Evolutionary conservation across 2,888 invertebrate species (phyloP), one percentile per base, ranked within the genome.

Genomic region (Molorchus minor): DNA sequence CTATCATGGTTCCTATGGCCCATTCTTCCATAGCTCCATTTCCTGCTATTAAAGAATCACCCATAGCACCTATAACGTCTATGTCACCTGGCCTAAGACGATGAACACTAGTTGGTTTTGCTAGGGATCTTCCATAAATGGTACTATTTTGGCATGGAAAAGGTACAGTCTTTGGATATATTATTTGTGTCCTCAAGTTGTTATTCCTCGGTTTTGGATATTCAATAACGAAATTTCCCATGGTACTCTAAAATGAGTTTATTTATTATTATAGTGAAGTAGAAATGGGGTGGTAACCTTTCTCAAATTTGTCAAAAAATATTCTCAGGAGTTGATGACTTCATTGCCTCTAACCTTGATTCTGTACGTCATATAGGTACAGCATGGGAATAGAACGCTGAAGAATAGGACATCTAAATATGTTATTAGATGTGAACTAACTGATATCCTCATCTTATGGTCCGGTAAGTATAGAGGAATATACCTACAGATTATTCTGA

Each of bases 21-120:
- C 83, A 90, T 75, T 89, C 88, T 64, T 90, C 90, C 65, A 90
- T 76, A 0, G 90, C 90, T 0, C 90, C 90, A 67, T 87, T 90
- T 29, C 87, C 90, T 1, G 90, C 90, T 1, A 90, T 86, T 64
- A 91, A 75, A 0, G 89, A 90, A 77, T 91, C 90, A 0, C 90
- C 90, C 65, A 90, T 84, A 0, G 89, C 89, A 0, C 86, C 90
- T 10, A 90, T 84, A 29, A 91, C 87, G 66, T 89, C 88, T 44
- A 90, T 88, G 68, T 86, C 86, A 2, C 90, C 90, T 0, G 90
- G 90, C 36, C 89, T 79, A 29, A 91, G 81, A 33, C 80, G 80
- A 75, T 90, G 89, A 16, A 90, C 90, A n/a, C 86, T 88, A 0
- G 83, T 82, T 2, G 90, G 90, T 76, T 68, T 78, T 51, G 45